Evolutionary conservation across 2,113 vertebrate genomes (phyloP).

Genomic region (Myrmecophaga tridactyla): DNA sequence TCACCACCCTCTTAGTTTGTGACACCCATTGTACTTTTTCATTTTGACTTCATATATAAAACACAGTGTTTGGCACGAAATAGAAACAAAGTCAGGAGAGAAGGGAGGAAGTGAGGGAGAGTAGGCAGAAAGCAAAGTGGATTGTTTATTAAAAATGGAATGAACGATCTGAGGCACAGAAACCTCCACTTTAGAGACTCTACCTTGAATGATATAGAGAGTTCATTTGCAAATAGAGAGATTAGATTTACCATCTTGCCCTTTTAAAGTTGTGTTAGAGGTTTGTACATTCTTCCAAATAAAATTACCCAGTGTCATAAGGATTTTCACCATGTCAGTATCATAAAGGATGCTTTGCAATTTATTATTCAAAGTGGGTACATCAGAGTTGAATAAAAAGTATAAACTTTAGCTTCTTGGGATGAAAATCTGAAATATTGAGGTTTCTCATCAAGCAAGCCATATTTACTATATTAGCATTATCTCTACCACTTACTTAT

Average conservation of each 20-base stretch:
- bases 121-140: background rate
- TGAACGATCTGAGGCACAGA: background rate
- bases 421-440: slow-evolving; percentile 26
- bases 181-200: background rate
- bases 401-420: background rate
- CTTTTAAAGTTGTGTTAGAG: slow-evolving; percentile 22
- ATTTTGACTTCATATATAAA: background rate
- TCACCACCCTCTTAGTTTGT: background rate
- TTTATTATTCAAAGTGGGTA: background rate
- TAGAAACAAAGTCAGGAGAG: background rate
- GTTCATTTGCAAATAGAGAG: background rate
- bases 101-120: background rate
- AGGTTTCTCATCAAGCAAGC: background rate
- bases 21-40: background rate
- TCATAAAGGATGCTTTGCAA: background rate
- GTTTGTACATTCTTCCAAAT: background rate
- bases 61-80: background rate
- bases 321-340: background rate
- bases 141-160: background rate
- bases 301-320: background rate
- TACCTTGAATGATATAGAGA: background rate
- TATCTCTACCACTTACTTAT: background rate
- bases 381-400: background rate
- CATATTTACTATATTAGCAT: background rate
- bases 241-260: background rate